Percentiles rank a stretch among this genome's conserved stretches.
Conservation (phyloP, 2,113 vertebrate genomes). For the Galbula dea region DNA sequence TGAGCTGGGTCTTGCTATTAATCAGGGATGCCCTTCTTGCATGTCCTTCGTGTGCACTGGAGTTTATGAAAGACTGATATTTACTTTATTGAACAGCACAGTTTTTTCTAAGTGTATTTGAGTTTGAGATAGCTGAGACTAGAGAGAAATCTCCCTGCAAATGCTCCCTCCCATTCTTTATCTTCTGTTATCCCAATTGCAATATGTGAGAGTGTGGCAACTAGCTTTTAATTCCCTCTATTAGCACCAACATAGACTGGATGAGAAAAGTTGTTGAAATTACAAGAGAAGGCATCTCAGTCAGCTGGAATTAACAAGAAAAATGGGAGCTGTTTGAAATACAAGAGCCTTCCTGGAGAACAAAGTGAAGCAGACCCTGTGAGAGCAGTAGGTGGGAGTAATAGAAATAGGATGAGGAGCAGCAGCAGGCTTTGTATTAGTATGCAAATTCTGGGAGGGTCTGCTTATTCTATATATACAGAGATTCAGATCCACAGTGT, state of each 20-base stretch:
- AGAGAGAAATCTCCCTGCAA: neutral
- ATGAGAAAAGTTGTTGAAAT: neutral
- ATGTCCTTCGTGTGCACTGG: neutral
- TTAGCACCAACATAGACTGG: neutral
- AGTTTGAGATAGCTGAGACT: neutral
- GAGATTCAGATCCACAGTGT: neutral
- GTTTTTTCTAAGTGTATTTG: neutral
- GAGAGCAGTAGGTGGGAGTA: neutral
- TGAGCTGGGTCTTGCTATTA: neutral
- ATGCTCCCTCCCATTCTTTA: neutral
- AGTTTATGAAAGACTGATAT: neutral
- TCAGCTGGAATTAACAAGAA: neutral
- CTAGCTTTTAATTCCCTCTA: neutral
- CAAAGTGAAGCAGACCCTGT: neutral
- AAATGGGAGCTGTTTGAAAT: neutral
- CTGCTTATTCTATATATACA: neutral
- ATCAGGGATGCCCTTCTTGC: neutral
- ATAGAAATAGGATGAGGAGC: neutral
- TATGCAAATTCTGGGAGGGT: conserved; percentile 5
- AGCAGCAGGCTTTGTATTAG: neutral
- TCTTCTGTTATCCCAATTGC: neutral
- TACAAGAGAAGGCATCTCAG: neutral
- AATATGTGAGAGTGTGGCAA: neutral
- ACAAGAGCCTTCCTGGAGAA: neutral
- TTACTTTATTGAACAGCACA: neutral